Evolutionary conservation across 2,797 vertebrate genomes (phyloP).

Genomic region (Vireo griseus): DNA sequence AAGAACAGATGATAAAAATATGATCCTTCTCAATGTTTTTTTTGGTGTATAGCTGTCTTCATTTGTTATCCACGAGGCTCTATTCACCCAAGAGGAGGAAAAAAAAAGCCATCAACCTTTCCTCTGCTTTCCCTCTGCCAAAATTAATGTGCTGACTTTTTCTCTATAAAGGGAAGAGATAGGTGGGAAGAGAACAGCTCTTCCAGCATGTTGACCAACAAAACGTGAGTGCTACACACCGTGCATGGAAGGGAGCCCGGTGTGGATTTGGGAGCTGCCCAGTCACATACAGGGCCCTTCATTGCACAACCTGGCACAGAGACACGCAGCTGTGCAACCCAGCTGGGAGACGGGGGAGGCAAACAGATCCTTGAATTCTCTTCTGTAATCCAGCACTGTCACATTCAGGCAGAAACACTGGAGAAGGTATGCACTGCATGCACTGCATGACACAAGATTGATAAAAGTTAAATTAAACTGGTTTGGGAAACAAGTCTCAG

Average conservation of each 20-base stretch:
- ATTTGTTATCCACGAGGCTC: not conserved
- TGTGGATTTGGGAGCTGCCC: not conserved
- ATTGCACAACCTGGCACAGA: not conserved
- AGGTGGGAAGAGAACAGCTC: conserved; percentile 24
- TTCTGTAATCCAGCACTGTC: not conserved
- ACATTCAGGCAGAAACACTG: not conserved
- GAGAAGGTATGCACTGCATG: not conserved
- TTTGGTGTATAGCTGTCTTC: not conserved
- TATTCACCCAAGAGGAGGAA: not conserved
- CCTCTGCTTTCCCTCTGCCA: not conserved
- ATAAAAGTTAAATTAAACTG: not conserved
- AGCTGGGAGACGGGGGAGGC: not conserved
- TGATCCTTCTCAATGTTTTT: not conserved
- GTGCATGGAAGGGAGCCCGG: not conserved
- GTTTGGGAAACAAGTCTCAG: not conserved
- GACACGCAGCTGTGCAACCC: not conserved
- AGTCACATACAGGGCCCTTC: not conserved
- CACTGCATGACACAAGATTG: not conserved
- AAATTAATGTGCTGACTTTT: not conserved
- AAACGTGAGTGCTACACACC: not conserved
- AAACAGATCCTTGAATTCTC: not conserved
- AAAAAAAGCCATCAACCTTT: not conserved
- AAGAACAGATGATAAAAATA: not conserved
- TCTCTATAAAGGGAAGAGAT: conserved; percentile 11
- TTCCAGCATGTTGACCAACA: not conserved